A percentile compares a stretch with the other conserved stretches of the same genome.
Evolutionary conservation across 1,140 invertebrate species (phyloP).

Genomic region (Vollenhovia emeryi): DNA sequence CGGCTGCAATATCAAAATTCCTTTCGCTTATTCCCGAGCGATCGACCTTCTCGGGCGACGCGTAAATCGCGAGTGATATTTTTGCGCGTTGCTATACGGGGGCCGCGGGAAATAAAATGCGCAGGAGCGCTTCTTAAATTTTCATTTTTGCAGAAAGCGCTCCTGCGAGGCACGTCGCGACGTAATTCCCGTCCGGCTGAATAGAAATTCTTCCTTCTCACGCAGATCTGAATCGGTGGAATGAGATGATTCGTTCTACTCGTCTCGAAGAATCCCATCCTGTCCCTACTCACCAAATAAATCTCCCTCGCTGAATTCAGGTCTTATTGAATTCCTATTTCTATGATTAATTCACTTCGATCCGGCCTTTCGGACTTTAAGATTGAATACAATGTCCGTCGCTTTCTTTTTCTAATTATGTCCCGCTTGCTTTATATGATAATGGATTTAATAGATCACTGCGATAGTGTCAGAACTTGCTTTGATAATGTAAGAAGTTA

Average conservation of each 20-base stretch:
- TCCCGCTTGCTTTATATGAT: background rate
- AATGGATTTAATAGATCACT: background rate
- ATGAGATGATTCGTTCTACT: conserved; percentile 19
- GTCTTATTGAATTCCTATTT: background rate
- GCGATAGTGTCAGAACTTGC: conserved; percentile 10
- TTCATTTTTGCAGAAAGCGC: conserved; percentile 23
- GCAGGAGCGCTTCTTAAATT: conserved; percentile 5
- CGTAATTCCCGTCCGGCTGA: conserved; percentile 15
- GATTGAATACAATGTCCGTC: conserved; percentile 4
- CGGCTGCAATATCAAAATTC: background rate
- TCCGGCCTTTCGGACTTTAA: background rate
- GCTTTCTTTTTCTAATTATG: background rate
- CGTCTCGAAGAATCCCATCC: conserved; percentile 1
- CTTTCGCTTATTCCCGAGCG: background rate
- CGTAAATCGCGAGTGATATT: background rate
- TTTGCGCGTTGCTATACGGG: background rate
- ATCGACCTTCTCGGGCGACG: background rate
- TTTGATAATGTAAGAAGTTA: conserved; percentile 12
- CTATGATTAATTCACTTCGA: conserved; percentile 27
- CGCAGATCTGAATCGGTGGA: background rate
- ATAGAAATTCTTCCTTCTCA: conserved; percentile 22
- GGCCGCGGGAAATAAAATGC: background rate
- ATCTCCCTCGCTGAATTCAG: background rate
- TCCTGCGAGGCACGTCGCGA: background rate
- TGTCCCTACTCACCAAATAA: background rate